phyloP scores from a whole-genome alignment of 35 echinoderm and acorn worm species.

The Apostichopus parvimensis region DNA sequence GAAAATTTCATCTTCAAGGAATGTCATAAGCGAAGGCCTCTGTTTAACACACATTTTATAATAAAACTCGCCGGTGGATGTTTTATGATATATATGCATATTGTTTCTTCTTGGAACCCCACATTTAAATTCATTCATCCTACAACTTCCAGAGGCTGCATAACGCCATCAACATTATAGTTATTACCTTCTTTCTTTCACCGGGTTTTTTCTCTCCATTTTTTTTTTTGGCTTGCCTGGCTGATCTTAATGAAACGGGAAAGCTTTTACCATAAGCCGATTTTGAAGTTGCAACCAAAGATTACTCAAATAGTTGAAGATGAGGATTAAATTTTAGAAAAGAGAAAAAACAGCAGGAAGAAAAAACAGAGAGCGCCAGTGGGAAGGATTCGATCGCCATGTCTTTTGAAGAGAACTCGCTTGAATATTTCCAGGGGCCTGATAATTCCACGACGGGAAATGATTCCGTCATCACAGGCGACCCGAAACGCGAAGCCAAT shows the following conservation, averaged over 20 bases:
- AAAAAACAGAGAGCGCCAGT: neutral
- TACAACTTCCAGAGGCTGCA: neutral
- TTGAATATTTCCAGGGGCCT: conserved; percentile 2
- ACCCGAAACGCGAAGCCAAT: conserved; percentile 1
- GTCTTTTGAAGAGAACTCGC: conserved; percentile 1
- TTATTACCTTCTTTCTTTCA: neutral
- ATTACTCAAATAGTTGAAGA: neutral
- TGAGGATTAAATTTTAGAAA: conserved; percentile 15
- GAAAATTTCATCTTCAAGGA: no score
- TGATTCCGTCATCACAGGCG: neutral
- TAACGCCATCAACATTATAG: neutral
- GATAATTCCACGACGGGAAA: neutral
- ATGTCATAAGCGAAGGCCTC: neutral
- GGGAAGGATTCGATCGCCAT: conserved; percentile 24
- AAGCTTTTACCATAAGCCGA: conserved; percentile 17
- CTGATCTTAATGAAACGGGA: conserved; percentile 1
- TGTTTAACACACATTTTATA: neutral
- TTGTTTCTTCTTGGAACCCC: neutral
- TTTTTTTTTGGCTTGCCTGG: neutral
- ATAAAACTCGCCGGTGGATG: no score
- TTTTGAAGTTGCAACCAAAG: conserved; percentile 10
- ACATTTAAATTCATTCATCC: conserved; percentile 6
- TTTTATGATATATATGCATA: no score
- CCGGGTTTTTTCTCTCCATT: neutral
- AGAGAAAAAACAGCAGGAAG: neutral